A percentile compares a stretch with the other conserved stretches of the same genome.
These are phyloP conservation scores for Apostichopus parvimensis DNA, from an alignment of 35 echinoderm and acorn worm genomes.

Conservation along the genomic window DNA sequence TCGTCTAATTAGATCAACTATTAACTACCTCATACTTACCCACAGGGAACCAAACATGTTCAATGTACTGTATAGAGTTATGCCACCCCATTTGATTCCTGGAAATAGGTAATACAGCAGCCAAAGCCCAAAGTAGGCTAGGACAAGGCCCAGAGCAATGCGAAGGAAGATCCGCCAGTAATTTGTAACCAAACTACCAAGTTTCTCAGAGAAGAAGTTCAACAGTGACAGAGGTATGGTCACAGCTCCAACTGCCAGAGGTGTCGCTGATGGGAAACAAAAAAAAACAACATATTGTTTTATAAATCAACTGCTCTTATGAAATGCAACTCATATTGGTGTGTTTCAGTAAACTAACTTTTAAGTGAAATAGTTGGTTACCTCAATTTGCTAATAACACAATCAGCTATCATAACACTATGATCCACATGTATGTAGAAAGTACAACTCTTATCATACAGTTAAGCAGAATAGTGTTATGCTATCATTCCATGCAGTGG, in stretches of 20 bases:
- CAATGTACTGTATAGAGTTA: slow-evolving; percentile 34
- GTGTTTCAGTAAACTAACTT: too few species aligned
- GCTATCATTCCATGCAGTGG: too few species aligned
- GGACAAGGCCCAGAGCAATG: slow-evolving; percentile 1
- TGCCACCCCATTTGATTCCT: slow-evolving; percentile 42
- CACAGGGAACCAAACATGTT: slow-evolving; percentile 47
- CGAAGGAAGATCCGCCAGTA: slow-evolving; percentile 18
- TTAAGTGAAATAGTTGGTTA: too few species aligned
- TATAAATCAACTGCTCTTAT: too few species aligned
- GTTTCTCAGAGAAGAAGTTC: slow-evolving; percentile 50
- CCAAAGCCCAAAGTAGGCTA: background rate
- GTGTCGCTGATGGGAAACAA: background rate
- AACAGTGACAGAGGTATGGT: slow-evolving; percentile 24
- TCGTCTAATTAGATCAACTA: too few species aligned
- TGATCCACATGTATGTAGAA: too few species aligned
- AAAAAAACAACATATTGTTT: background rate
- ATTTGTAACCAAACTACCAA: slow-evolving; percentile 20
- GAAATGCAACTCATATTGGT: too few species aligned
- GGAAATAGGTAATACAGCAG: slow-evolving; percentile 51
- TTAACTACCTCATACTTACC: background rate
- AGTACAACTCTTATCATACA: too few species aligned
- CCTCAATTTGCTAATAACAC: too few species aligned
- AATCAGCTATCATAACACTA: too few species aligned
- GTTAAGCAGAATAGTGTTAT: too few species aligned
- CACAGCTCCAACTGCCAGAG: slow-evolving; percentile 21